A percentile compares a stretch with the other conserved stretches of the same genome.
Conservation (phyloP, 2,797 vertebrate genomes). For the Chelmon rostratus region DNA sequence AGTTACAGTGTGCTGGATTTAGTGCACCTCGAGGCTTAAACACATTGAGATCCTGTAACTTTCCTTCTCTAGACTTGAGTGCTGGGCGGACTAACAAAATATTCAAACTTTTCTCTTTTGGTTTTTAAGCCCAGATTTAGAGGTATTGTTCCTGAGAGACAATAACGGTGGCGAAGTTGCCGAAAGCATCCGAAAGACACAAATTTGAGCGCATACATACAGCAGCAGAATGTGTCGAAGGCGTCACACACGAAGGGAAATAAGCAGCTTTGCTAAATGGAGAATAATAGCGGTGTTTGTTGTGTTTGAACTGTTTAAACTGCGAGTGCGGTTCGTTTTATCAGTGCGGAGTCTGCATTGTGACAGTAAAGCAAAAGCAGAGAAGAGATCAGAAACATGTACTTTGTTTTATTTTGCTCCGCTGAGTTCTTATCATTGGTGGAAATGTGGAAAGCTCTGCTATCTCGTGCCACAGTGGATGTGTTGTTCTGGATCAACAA, state of each 20-base stretch:
- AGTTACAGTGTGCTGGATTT: background rate
- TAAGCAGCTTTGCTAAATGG: background rate
- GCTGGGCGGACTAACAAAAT: background rate
- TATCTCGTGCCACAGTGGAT: constrained; percentile 41
- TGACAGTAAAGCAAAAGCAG: constrained; percentile 26
- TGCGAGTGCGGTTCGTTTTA: constrained; percentile 2
- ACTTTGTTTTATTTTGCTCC: constrained; percentile 30
- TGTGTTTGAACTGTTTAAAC: constrained; percentile 24
- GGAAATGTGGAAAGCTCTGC: constrained; percentile 12
- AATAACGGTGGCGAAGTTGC: background rate
- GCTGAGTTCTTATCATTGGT: constrained; percentile 31
- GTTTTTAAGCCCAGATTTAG: background rate
- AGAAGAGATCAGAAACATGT: constrained; percentile 1
- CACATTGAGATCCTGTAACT: background rate
- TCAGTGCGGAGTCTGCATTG: background rate
- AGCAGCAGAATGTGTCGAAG: constrained; percentile 1
- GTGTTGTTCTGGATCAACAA: constrained; percentile 21
- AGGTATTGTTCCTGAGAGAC: background rate
- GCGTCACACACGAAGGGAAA: background rate
- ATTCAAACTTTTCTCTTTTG: background rate
- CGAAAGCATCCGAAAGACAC: background rate
- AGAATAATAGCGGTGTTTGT: background rate
- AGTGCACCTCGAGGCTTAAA: background rate
- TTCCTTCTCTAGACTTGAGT: background rate
- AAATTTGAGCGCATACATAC: background rate